Percentiles rank a stretch among this genome's conserved stretches.
phyloP scores from a whole-genome alignment of 2,113 vertebrate genomes.

The Chrysochloris asiatica region DNA sequence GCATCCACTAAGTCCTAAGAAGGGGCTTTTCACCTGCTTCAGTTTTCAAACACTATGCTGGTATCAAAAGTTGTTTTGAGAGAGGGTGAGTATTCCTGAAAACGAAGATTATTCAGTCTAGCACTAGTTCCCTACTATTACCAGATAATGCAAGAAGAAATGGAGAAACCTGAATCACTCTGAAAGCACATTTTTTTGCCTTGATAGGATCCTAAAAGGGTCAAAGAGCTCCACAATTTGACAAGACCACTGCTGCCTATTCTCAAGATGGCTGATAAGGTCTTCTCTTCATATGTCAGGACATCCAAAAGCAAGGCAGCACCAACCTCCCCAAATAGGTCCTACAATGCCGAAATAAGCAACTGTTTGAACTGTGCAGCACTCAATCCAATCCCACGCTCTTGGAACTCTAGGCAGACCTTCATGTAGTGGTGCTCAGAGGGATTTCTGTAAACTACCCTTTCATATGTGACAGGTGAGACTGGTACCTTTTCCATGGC shows the following conservation, averaged over 20 bases:
- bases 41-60: background rate
- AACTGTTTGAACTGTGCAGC: too few species aligned
- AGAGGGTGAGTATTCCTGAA: background rate
- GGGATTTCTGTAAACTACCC: too few species aligned
- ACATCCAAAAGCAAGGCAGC: slow-evolving; percentile 90
- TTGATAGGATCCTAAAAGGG: slow-evolving; percentile 90
- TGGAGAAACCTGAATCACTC: slow-evolving; percentile 95
- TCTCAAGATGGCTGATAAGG: slow-evolving; percentile 86
- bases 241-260: slow-evolving; percentile 91
- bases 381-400: too few species aligned
- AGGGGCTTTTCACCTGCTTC: background rate
- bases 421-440: too few species aligned
- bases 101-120: slow-evolving; percentile 81
- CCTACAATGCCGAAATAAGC: too few species aligned
- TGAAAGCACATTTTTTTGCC: slow-evolving; percentile 91
- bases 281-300: slow-evolving; percentile 87
- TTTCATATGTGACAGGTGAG: too few species aligned
- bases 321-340: too few species aligned
- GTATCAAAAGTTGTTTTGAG: background rate
- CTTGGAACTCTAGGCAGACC: too few species aligned
- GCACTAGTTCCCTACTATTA: slow-evolving; percentile 92
- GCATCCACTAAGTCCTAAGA: background rate
- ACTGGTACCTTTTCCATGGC: too few species aligned
- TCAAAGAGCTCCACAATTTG: slow-evolving; percentile 95
- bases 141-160: slow-evolving; percentile 92